A percentile compares a stretch with the other conserved stretches of the same genome.
phyloP scores from a whole-genome alignment of 2,888 invertebrate genomes.

The Mechanitis mazaeus region DNA sequence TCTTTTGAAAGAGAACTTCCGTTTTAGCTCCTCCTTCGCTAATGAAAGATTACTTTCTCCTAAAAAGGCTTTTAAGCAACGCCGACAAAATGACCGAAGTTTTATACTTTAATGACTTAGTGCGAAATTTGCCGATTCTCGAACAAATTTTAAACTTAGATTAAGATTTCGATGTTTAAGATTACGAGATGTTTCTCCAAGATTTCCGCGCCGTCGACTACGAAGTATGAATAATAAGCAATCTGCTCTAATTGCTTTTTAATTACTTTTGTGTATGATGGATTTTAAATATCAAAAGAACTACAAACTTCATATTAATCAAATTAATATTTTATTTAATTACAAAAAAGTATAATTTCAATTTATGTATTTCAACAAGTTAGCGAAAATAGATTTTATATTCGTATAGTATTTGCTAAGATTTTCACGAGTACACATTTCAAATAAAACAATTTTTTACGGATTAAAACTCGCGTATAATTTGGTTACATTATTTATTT shows the following conservation, averaged over 20 bases:
- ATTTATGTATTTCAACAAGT: too few relatives aligned
- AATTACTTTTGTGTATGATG: constrained; percentile 65
- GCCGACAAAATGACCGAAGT: constrained; percentile 75
- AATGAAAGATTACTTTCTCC: constrained; percentile 77
- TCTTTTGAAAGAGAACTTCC: constrained; percentile 76
- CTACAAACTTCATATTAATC: constrained; percentile 17
- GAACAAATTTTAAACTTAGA: constrained; percentile 76
- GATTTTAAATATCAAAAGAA: constrained; percentile 29
- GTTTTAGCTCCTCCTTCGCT: constrained; percentile 73
- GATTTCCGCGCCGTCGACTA: constrained; percentile 56
- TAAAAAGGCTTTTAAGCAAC: constrained; percentile 77
- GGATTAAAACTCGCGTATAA: too few relatives aligned
- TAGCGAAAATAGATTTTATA: too few relatives aligned
- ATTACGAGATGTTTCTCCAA: constrained; percentile 65
- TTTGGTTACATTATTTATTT: too few relatives aligned
- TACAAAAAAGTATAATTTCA: too few relatives aligned
- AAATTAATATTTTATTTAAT: too few relatives aligned
- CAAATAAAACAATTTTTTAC: too few relatives aligned
- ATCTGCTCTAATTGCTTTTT: constrained; percentile 72
- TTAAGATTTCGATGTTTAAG: constrained; percentile 74
- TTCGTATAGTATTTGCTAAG: too few relatives aligned
- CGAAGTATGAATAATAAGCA: constrained; percentile 68
- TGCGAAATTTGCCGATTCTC: constrained; percentile 75
- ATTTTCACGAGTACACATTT: too few relatives aligned
- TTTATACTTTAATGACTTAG: constrained; percentile 78